Base-by-base conservation (phyloP, 2,113 vertebrate species). In the Arizona elegans region DNA sequence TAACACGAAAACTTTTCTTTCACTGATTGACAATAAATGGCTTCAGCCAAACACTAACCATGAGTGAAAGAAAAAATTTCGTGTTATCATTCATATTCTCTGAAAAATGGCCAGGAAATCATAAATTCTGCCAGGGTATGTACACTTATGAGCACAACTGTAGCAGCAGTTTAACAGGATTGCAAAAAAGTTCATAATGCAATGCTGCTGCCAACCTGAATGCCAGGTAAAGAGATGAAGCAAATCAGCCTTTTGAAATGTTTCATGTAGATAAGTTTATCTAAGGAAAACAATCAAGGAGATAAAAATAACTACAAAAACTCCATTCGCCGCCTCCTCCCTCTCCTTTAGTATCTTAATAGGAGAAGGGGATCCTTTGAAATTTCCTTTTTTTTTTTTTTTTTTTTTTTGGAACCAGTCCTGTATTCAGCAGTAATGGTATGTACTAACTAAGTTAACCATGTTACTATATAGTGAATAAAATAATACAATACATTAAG, bases 261-360 rank as follows among this genome's bases (percentile, higher is more conserved):
- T 38, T 11, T 19, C 33, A 13, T 38, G 21, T 13, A 65, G 13
- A 17, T 47, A n/a, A n/a, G 58, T 29, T 62, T 65, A n/a, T 90
- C 33, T 88, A 26, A 11, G 17, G 8, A n/a, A 24, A 6, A 90
- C 58, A 17, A 7, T 23, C 24, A 1, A 38, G 54, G 6, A 26
- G 13, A 70, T n/a, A 70, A 50, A 47, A 47, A 81, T 26, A 1
- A 23, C 23, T 47, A 38, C 43, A 91, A 50, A 43, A 47, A 12
- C 12, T 56, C 12, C 17, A 47, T 56, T 4, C 0, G 0, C 38
- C 10, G 24, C 15, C 10, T 2, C 1, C 5, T 10, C 21, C 19
- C 9, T 19, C 10, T 33, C 87, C 21, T 75, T 75, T 17, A 38
- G 6, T 81, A 19, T 21, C 33, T 81, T 81, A 81, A 38, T 81